Evolutionary conservation across 2,797 vertebrate genomes (phyloP).

Genomic region (Clarias pachynema): DNA sequence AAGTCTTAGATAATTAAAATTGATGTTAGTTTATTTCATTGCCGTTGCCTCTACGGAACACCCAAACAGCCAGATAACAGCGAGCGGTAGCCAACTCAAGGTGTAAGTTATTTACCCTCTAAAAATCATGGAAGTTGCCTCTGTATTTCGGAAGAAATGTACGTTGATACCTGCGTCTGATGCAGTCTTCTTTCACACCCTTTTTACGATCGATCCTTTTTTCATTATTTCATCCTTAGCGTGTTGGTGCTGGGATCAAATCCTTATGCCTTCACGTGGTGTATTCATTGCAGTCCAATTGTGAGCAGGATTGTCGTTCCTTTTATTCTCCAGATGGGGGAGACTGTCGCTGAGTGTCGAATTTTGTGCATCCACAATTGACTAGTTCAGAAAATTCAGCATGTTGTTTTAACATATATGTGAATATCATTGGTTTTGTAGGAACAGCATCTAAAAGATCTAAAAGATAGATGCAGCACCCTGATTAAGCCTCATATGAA

Average conservation of each 20-base stretch:
- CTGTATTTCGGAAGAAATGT: neutral
- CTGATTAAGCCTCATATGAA: neutral
- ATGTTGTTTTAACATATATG: neutral
- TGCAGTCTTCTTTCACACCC: conserved; percentile 1
- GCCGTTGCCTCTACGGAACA: neutral
- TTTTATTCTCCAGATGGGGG: conserved; percentile 72
- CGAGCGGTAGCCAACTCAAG: neutral
- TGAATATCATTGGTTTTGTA: conserved; percentile 2
- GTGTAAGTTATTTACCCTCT: neutral
- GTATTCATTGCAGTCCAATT: neutral
- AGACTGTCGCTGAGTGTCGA: conserved; percentile 54
- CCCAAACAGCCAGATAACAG: neutral
- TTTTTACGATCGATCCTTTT: conserved; percentile 23
- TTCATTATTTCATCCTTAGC: neutral
- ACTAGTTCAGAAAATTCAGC: neutral
- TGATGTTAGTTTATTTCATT: neutral
- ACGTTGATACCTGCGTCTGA: conserved; percentile 35
- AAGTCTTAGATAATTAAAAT: neutral
- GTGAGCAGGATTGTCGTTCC: conserved; percentile 63
- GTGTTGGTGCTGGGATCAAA: conserved; percentile 2
- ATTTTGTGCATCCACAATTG: neutral
- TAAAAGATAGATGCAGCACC: neutral
- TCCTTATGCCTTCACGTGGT: conserved; percentile 14
- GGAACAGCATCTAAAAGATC: neutral
- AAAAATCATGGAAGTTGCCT: neutral